These are phyloP conservation scores for Sitobion miscanthi DNA, from an alignment of 1,140 invertebrate genomes.

Conservation along the genomic window DNA sequence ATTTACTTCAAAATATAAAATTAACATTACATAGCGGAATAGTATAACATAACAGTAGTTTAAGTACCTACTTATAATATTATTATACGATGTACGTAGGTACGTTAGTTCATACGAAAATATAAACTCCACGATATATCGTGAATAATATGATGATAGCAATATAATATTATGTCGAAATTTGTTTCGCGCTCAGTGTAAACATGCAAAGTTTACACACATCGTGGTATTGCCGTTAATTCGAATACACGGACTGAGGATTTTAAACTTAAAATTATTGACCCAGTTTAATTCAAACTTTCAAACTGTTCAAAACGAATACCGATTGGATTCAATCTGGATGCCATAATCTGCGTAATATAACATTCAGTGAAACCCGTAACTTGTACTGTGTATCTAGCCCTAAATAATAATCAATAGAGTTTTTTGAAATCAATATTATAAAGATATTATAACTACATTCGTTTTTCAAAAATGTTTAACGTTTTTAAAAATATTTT, in stretches of 20 bases:
- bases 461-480: background rate
- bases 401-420: background rate
- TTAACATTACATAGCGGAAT: background rate
- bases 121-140: background rate
- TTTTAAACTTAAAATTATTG: conserved; percentile 30
- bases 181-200: background rate
- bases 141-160: background rate
- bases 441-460: background rate
- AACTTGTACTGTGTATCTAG: background rate
- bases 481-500: background rate
- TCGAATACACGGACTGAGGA: conserved; percentile 3
- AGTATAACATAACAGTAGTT: background rate
- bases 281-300: conserved; percentile 22
- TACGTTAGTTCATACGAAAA: background rate
- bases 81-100: background rate
- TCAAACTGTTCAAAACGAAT: background rate
- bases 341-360: background rate
- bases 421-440: background rate
- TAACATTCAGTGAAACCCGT: background rate
- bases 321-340: background rate
- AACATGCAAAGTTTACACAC: background rate
- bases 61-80: background rate
- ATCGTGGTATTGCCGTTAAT: background rate
- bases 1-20: background rate
- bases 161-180: background rate